Evolutionary conservation across 2,113 vertebrate species (phyloP).

Genomic region (Pungitius pungitius): DNA sequence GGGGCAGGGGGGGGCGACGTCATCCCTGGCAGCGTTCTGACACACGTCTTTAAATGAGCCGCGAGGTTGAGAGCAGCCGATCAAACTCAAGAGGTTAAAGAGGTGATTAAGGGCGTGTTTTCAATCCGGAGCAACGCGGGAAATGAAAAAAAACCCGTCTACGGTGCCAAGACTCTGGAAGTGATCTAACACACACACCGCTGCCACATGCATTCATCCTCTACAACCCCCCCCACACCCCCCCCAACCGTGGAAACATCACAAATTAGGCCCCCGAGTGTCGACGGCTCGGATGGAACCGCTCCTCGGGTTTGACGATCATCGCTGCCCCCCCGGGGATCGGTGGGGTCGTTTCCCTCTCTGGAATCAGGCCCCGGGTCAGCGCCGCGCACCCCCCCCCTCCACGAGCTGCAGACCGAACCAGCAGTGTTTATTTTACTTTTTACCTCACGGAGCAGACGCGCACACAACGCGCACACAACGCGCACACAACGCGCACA

Average conservation of each 20-base stretch:
- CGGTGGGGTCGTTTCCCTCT: too few species aligned
- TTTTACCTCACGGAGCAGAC: not conserved
- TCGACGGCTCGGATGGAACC: not conserved
- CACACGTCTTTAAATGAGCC: slow-evolving; percentile 8
- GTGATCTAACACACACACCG: not conserved
- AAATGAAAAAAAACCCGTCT: slow-evolving; percentile 2
- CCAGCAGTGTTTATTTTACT: not conserved
- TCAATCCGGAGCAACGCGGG: slow-evolving; percentile 26
- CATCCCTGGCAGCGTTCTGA: too few species aligned
- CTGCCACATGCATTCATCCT: not conserved
- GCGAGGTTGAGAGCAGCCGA: not conserved
- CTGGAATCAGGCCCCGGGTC: too few species aligned
- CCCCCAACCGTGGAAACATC: not conserved
- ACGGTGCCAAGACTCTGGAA: slow-evolving; percentile 19
- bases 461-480: too few species aligned
- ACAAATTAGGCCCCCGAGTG: fast-evolving
- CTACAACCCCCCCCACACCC: not conserved
- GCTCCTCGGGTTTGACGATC: too few species aligned
- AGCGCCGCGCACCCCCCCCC: too few species aligned
- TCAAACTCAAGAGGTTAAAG: slow-evolving; percentile 21
- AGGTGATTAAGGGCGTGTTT: slow-evolving; percentile 23
- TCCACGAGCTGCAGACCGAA: too few species aligned
- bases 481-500: too few species aligned
- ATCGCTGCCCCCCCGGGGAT: not conserved
- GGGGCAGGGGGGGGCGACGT: too few species aligned